Base-by-base conservation (phyloP, 2,113 vertebrate genomes). In the Neotragus pygmaeus region DNA sequence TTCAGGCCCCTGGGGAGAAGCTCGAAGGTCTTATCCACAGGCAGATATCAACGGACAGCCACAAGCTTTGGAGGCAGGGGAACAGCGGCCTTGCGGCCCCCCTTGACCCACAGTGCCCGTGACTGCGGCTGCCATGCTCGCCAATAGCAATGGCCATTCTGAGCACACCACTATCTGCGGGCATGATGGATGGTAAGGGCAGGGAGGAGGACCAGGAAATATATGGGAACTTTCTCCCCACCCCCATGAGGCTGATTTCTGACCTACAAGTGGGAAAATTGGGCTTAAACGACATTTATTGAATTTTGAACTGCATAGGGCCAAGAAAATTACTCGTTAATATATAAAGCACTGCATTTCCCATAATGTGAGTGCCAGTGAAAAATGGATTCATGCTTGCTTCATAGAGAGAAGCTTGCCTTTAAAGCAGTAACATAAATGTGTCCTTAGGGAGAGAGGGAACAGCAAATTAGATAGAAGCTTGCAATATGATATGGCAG, bases 251-350 rank as follows among this genome's bases (percentile, higher is more conserved):
- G 83, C 58, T 96, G 81, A 90, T 96, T n/a, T 94, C 84, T 93
- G 84, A 97, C 92, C 90, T 94, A 39, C 82, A 84, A 92, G 81
- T 94, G 81, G 90, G 62, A 88, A 78, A 97, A 96, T 66, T 86
- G 95, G 93, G 81, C 84, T 97, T 96, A 97, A 96, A 96, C 1
- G 58, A 62, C 95, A 87, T 81, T 97, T 97, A 98, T 91, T 95
- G 94, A 96, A 97, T 97, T 97, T 90, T 78, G 96, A 97, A 92
- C 95, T 97, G 85, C 77, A 89, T 19, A 73, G 81, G 96, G 94
- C 90, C 94, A 96, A 94, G 95, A 95, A 97, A 97, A 97, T 98
- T 66, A 96, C 96, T 95, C 28, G 30, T 91, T 97, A 97, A 95
- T 97, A 96, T 88, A 90, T 77, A 96, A 96, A 97, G 94, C 55